Evolutionary conservation across 2,888 invertebrate species (phyloP), one percentile per base, ranked within the genome.

Genomic region (Graphium colonna): DNA sequence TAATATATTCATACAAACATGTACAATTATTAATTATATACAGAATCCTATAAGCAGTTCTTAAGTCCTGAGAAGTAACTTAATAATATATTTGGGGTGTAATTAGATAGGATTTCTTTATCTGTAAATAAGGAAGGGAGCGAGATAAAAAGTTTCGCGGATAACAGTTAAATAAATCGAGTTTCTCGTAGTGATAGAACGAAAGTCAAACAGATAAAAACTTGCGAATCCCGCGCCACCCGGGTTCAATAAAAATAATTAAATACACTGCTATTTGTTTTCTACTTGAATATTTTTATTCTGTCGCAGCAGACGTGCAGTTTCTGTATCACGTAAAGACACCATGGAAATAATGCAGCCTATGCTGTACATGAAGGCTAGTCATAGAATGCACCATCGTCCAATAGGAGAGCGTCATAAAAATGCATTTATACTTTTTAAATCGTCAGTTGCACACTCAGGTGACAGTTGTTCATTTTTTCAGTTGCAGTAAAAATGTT

Each of bases 161-260:
- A 65, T 67, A 69, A 63, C 63, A 65, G 63, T 70, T 68, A 67
- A 68, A 67, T 67, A 61, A 68, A 69, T 67, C 59, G 66, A 63
- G 65, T 67, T 70, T 65, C 60, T 64, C 61, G 50, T 61, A 57
- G 61, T 62, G 60, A 62, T 60, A 61, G 64, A 59, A 64, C 57
- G 62, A 58, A 64, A 67, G 63, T 65, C 60, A 62, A 66, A 64
- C 61, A 64, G 67, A 70, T 70, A 70, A 69, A 64, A 67, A 64
- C 55, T 65, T 64, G 55, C 56, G 52, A 43, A 42, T 48, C 16
- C 36, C 41, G 28, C 54, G 40, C 28, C 41, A 16, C 33, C 28
- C 28, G 5, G 39, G 52, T 57, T 56, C 51, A 53, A 58, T 57
- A 52, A 44, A 33, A 42, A 42, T 56, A 54, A 56, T 48, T 49